These are phyloP conservation scores for Acanthosoma haemorrhoidale DNA, from an alignment of 2,888 invertebrate species.

Conservation along the genomic window DNA sequence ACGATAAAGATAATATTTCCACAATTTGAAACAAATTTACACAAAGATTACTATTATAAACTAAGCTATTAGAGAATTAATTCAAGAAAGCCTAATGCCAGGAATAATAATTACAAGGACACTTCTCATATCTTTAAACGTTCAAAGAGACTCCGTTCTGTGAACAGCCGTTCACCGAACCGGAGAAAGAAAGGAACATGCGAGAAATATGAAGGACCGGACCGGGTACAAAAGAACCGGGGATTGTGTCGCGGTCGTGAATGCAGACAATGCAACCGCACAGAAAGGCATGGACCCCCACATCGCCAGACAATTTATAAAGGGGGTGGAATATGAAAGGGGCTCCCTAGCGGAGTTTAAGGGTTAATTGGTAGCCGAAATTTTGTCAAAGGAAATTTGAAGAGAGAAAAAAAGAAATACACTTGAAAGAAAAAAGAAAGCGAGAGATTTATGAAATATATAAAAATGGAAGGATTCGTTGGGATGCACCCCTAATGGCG, in stretches of 20 bases:
- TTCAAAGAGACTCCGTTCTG: no score
- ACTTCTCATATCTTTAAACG: no score
- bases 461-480: slow-evolving; percentile 22
- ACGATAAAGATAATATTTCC: no score
- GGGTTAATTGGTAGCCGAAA: neutral
- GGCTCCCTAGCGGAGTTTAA: neutral
- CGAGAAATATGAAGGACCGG: neutral
- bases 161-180: no score
- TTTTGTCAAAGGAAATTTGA: slow-evolving; percentile 18
- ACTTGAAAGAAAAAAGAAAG: slow-evolving; percentile 23
- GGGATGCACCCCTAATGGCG: slow-evolving; percentile 9
- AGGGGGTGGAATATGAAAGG: neutral
- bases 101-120: no score
- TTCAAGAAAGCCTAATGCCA: no score
- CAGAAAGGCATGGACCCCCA: neutral
- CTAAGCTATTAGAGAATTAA: no score
- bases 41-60: no score
- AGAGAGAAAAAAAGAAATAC: slow-evolving; percentile 4
- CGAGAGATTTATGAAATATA: slow-evolving; percentile 24
- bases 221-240: neutral
- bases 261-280: neutral
- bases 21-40: no score
- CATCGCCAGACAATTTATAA: neutral
- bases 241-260: neutral
- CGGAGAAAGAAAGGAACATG: neutral